Evolutionary conservation across 2,888 invertebrate genomes (phyloP).

Genomic region (Lapara coniferarum): DNA sequence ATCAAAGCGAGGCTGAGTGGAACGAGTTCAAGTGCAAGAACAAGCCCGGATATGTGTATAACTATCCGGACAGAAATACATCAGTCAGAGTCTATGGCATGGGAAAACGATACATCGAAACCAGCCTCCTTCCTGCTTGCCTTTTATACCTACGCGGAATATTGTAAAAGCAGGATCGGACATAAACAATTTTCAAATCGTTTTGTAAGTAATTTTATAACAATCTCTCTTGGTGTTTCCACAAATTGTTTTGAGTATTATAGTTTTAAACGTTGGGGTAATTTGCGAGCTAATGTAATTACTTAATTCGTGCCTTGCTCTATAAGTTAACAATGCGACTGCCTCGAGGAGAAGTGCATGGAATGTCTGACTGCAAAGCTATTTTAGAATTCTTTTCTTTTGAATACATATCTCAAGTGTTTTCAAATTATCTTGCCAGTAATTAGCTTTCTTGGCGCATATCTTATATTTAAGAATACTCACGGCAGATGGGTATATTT

Average conservation of each 20-base stretch:
- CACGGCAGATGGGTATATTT: too few species aligned
- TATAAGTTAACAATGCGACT: slow-evolving; percentile 16
- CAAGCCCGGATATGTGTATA: slow-evolving; percentile 60
- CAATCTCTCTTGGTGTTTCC: slow-evolving; percentile 12
- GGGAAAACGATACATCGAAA: slow-evolving; percentile 67
- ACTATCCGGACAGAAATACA: slow-evolving; percentile 66
- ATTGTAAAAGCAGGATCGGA: slow-evolving; percentile 47
- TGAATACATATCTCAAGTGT: not conserved
- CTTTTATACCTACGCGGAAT: slow-evolving; percentile 69
- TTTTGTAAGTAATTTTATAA: slow-evolving; percentile 15
- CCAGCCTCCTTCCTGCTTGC: slow-evolving; percentile 67
- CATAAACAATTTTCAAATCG: slow-evolving; percentile 39
- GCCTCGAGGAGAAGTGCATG: slow-evolving; percentile 13
- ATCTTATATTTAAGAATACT: not conserved
- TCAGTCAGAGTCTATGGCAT: slow-evolving; percentile 68
- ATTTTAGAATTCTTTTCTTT: not conserved
- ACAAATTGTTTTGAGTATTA: slow-evolving; percentile 22
- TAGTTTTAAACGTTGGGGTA: slow-evolving; percentile 17
- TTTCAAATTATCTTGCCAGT: not conserved
- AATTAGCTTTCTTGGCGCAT: not conserved
- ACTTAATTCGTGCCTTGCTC: slow-evolving; percentile 14
- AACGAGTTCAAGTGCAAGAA: slow-evolving; percentile 73
- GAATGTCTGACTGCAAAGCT: slow-evolving; percentile 5
- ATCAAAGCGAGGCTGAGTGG: slow-evolving; percentile 49
- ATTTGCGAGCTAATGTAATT: slow-evolving; percentile 16